Evolutionary conservation across 2,797 vertebrate species (phyloP), one percentile per base, ranked within the genome.

Genomic region (Liasis olivaceus): DNA sequence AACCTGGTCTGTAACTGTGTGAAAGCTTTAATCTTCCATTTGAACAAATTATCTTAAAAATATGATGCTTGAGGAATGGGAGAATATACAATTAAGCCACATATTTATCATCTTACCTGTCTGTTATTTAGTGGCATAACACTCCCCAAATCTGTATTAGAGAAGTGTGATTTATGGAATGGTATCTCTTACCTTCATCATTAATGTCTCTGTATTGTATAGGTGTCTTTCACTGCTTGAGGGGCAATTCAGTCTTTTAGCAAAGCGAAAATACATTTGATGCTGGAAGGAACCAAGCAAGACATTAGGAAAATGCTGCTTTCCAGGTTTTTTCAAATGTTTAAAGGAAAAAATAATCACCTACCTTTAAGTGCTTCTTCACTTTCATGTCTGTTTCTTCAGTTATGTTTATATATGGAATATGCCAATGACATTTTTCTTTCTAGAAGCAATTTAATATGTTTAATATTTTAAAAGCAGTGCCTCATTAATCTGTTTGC

Each of bases 361-460:
- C 90, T 96, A 97, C 97, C 94, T 95, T 97, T 66, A 98, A 97
- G 90, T 97, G 96, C 22, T 92, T 89, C 62, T 93, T 96, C 60
- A 97, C 95, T 69, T 95, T 94, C 13, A 89, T 90, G 1, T 96
- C 94, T 11, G 93, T 97, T 92, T 97, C 94, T 36, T 93, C 93
- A 54, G 94, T 97, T 81, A 97, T 36, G 92, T 95, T 97, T 92
- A 93, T 90, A 72, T 95, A 93, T 36, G 95, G 92, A 85, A 94
- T 85, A 58, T 92, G 93, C 94, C 94, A 96, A 51, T 95, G 94
- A 54, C 90, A 93, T 90, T 95, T 93, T 92, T 88, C 92, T 90
- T 95, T 96, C 97, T 97, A 91, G 28, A 93, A 58, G 87, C 31
- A 88, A 92, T 90, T 72, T 47, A 54, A 62, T 51, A 51, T 88